phyloP scores from a whole-genome alignment of 2,113 vertebrate genomes.

The Muntiacus muntjak region DNA sequence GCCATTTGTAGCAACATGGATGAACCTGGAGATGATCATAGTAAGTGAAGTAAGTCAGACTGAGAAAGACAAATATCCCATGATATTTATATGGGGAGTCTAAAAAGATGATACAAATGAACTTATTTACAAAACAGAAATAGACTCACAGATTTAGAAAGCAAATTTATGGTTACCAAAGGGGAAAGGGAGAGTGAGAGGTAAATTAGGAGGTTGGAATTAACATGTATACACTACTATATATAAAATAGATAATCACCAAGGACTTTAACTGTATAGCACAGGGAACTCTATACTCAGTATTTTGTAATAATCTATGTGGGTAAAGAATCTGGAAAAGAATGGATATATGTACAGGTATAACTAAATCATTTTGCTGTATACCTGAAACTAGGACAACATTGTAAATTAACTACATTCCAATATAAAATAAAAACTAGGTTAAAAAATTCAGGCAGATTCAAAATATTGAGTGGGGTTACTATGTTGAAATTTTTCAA shows the following conservation, averaged over 20 bases:
- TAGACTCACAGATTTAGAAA: background rate
- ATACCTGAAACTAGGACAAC: background rate
- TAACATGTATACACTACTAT: background rate
- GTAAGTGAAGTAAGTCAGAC: background rate
- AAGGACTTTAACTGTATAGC: background rate
- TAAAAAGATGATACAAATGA: background rate
- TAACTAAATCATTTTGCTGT: background rate
- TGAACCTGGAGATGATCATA: background rate
- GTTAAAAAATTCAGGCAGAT: background rate
- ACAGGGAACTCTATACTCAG: background rate
- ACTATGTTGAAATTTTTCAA: background rate
- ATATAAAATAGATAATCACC: background rate
- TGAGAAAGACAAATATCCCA: background rate
- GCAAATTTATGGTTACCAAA: background rate
- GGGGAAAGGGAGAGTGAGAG: background rate
- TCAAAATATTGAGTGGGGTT: background rate
- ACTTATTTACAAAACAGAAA: background rate
- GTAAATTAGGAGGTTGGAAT: background rate
- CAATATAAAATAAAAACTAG: background rate
- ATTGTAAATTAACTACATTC: background rate
- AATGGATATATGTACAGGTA: background rate
- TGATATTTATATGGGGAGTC: background rate
- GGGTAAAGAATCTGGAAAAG: background rate
- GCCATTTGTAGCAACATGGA: background rate
- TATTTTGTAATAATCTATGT: background rate